These are phyloP conservation scores for Ranitomeya variabilis DNA, from an alignment of 2,113 vertebrate species.

Conservation along the genomic window DNA sequence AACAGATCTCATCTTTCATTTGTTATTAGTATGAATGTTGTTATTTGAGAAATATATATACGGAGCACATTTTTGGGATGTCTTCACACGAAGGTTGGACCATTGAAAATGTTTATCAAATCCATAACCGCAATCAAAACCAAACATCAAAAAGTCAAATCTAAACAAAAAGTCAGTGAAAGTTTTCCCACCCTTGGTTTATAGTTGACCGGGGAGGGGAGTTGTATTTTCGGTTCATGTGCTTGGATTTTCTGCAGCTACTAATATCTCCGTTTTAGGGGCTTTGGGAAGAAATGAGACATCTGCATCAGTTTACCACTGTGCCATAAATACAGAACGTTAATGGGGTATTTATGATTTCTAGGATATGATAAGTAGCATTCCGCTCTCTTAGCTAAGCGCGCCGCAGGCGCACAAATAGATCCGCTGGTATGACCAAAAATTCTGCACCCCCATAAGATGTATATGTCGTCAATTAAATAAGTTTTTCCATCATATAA, in stretches of 20 bases:
- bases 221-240: not conserved
- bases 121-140: constrained; percentile 23
- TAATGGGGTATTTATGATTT: constrained; percentile 3
- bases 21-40: constrained; percentile 41
- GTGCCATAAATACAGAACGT: constrained; percentile 15
- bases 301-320: constrained; percentile 41
- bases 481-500: no score
- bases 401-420: not conserved
- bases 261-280: constrained; percentile 7
- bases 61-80: constrained; percentile 42
- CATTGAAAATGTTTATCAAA: constrained; percentile 49
- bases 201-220: constrained; percentile 13
- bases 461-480: no score
- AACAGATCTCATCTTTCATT: constrained; percentile 46
- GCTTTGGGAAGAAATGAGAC: constrained; percentile 17
- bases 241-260: constrained; percentile 37
- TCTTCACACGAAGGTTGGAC: constrained; percentile 39
- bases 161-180: constrained; percentile 38
- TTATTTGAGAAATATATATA: constrained; percentile 34
- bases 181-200: constrained; percentile 31
- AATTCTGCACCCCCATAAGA: not conserved
- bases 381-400: not conserved
- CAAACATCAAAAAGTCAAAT: constrained; percentile 28
- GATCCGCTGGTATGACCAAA: not conserved
- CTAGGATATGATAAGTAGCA: constrained; percentile 8